Percentiles rank a stretch among this genome's conserved stretches.
Conservation (phyloP, 2,797 vertebrate genomes). For the Ispidina lecontei region DNA sequence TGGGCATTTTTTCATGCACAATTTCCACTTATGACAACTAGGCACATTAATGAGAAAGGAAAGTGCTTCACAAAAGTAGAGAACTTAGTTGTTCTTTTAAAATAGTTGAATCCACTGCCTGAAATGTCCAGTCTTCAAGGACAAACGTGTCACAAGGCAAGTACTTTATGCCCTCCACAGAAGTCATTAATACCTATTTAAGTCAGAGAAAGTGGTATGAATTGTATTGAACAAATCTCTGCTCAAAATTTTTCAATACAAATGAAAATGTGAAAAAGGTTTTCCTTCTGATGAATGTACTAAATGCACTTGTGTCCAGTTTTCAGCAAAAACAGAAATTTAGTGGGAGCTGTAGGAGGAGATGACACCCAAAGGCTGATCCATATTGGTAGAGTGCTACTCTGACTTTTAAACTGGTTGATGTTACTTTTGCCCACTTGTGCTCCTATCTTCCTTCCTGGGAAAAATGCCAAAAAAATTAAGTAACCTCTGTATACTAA, state of each 20-base stretch:
- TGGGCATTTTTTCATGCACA: neutral
- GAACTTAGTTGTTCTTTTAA: neutral
- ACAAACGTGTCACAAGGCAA: neutral
- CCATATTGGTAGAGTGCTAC: neutral
- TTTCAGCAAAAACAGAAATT: neutral
- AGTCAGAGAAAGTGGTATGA: neutral
- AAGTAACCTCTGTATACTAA: neutral
- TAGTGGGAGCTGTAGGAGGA: neutral
- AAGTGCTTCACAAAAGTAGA: neutral
- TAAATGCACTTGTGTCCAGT: neutral
- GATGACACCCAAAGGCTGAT: neutral
- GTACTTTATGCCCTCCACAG: neutral
- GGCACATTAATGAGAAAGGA: neutral
- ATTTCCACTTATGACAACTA: neutral
- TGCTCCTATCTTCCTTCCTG: neutral
- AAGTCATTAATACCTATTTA: neutral
- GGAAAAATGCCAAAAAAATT: neutral
- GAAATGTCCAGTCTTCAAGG: neutral
- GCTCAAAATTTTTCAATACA: neutral
- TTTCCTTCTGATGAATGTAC: neutral
- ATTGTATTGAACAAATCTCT: neutral
- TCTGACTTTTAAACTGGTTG: constrained; percentile 18
- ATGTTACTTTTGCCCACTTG: neutral
- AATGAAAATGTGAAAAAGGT: neutral
- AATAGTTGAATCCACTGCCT: neutral